These are phyloP conservation scores for Ariolimax columbianus DNA, from an alignment of 2,888 invertebrate species.

Conservation along the genomic window DNA sequence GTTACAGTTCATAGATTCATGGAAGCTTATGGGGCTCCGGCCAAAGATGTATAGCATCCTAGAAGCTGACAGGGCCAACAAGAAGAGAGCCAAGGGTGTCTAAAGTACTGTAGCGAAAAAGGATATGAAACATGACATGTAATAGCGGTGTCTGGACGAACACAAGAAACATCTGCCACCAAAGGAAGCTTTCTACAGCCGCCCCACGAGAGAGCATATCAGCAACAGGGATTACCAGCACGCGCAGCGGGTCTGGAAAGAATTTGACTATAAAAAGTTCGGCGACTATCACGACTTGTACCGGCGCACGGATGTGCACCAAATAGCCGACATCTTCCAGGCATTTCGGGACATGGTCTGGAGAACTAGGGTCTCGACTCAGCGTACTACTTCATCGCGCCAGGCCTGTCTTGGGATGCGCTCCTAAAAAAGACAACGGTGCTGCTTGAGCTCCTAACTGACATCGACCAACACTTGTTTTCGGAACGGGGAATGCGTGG, in stretches of 20 bases:
- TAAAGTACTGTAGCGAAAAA: not conserved
- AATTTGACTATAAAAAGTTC: not conserved
- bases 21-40: not conserved
- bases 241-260: not conserved
- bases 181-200: not conserved
- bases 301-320: not conserved
- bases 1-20: not conserved
- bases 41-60: not conserved
- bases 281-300: conserved; percentile 19
- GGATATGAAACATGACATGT: not conserved
- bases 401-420: not conserved
- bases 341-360: not conserved
- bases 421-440: not conserved
- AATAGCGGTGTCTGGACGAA: not conserved
- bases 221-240: not conserved
- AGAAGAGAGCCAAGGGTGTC: not conserved
- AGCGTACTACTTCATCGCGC: not conserved
- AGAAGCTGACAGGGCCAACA: not conserved
- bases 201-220: not conserved
- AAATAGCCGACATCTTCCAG: conserved; percentile 30
- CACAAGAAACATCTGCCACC: not conserved
- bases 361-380: not conserved
- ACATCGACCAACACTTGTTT: not conserved
- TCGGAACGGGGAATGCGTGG: not conserved
- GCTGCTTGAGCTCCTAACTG: not conserved